phyloP scores from a whole-genome alignment of 1,140 invertebrate species.

The Drosophila quadrilineata region DNA sequence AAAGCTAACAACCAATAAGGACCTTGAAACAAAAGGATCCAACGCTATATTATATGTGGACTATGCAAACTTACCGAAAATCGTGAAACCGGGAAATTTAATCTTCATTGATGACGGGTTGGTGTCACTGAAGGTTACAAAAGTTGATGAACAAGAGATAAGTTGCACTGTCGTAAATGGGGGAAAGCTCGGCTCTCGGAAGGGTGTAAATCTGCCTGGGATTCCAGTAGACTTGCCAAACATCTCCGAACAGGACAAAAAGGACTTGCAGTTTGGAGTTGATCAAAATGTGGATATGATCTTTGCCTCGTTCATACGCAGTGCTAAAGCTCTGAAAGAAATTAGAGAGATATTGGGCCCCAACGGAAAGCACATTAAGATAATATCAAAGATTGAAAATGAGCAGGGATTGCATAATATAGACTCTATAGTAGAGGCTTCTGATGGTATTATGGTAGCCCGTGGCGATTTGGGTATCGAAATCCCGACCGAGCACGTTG shows the following conservation, averaged over 20 bases:
- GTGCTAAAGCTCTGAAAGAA: constrained; percentile 92
- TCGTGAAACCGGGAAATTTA: constrained; percentile 90
- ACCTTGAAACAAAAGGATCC: constrained; percentile 89
- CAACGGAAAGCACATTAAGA: constrained; percentile 94
- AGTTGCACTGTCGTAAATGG: constrained; percentile 96
- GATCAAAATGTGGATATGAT: constrained; percentile 97
- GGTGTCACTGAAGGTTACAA: constrained; percentile 94
- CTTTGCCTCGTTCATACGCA: constrained; percentile 98
- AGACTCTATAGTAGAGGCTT: constrained; percentile 94
- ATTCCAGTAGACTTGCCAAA: constrained; percentile 96
- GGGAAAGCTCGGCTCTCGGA: constrained; percentile 94
- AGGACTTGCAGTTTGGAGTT: constrained; percentile 95
- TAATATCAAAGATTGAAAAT: constrained; percentile 99
- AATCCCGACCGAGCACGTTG: constrained; percentile 98
- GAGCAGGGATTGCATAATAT: constrained; percentile 97
- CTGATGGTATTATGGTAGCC: constrained; percentile 98
- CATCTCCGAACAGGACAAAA: constrained; percentile 97
- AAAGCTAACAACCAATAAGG: constrained; percentile 92
- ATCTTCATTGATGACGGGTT: constrained; percentile 98
- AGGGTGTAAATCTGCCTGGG: constrained; percentile 97
- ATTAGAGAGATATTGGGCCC: constrained; percentile 94
- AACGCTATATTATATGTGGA: constrained; percentile 86
- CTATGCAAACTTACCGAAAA: constrained; percentile 96
- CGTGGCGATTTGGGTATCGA: constrained; percentile 98
- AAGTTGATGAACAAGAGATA: constrained; percentile 81